A percentile compares a stretch with the other conserved stretches of the same genome.
Evolutionary conservation across 1,140 invertebrate genomes (phyloP).

Genomic region (Amyelois transitella): DNA sequence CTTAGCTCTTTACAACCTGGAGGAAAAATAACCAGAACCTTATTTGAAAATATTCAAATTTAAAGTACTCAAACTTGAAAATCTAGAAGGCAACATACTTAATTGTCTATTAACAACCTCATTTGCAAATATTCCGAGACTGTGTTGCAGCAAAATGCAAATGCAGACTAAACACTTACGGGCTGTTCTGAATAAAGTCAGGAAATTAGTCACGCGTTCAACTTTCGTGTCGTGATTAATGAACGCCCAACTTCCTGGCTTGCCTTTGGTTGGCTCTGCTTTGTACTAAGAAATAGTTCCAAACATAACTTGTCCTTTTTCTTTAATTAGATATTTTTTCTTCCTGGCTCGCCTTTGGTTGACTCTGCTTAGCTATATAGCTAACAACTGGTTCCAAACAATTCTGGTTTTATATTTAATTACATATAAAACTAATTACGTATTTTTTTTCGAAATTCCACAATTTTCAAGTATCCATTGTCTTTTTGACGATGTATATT

Average conservation of each 20-base stretch:
- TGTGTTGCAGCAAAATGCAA: not conserved
- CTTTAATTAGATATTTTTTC: too few species aligned
- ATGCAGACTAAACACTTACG: slow-evolving; percentile 4
- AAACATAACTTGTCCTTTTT: not conserved
- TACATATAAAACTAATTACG: too few species aligned
- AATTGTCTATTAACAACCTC: not conserved
- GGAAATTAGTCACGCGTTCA: not conserved
- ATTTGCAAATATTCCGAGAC: not conserved
- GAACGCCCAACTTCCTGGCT: not conserved
- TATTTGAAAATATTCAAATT: not conserved
- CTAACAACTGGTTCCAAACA: too few species aligned
- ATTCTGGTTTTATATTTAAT: too few species aligned
- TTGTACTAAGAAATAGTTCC: not conserved
- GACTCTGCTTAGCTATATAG: too few species aligned
- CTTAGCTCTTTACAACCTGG: not conserved
- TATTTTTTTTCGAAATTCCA: too few species aligned
- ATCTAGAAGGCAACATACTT: not conserved
- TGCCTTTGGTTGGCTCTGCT: not conserved
- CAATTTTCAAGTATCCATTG: too few species aligned
- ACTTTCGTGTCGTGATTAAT: slow-evolving; percentile 4
- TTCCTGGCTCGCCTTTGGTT: too few species aligned
- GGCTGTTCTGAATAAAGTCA: slow-evolving; percentile 2
- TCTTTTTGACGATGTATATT: too few species aligned
- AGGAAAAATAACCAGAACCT: not conserved
- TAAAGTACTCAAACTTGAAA: not conserved